Evolutionary conservation across 1,140 invertebrate species (phyloP).

Genomic region (Dinothrombium tinctorium): DNA sequence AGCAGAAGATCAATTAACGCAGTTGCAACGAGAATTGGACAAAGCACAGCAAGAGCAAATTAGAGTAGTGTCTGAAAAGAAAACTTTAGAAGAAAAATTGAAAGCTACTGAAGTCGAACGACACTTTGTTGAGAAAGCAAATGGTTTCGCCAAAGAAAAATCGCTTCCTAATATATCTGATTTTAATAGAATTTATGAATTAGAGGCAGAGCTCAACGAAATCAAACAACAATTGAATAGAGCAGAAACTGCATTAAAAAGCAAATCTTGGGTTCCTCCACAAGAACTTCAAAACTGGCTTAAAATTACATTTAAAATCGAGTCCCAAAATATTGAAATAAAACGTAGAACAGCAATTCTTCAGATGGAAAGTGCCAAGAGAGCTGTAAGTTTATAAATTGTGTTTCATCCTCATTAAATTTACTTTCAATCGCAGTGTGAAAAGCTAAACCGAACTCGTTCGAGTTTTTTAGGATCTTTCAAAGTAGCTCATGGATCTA

Average conservation of each 20-base stretch:
- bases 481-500: slow-evolving; percentile 75
- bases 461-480: slow-evolving; percentile 79
- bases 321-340: slow-evolving; percentile 59
- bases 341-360: slow-evolving; percentile 61
- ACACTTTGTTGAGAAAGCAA: neutral
- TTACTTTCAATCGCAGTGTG: slow-evolving; percentile 31
- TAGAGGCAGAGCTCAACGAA: slow-evolving; percentile 13
- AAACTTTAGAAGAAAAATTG: slow-evolving; percentile 47
- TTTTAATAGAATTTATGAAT: slow-evolving; percentile 3
- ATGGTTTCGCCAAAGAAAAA: neutral
- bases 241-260: slow-evolving; percentile 64
- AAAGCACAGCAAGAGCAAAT: slow-evolving; percentile 39
- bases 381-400: slow-evolving; percentile 25
- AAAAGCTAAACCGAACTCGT: slow-evolving; percentile 70
- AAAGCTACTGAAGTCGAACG: slow-evolving; percentile 29
- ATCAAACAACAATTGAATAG: slow-evolving; percentile 39
- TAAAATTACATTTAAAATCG: slow-evolving; percentile 77
- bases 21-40: slow-evolving; percentile 39
- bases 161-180: neutral
- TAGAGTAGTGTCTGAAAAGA: slow-evolving; percentile 48
- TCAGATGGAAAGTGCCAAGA: slow-evolving; percentile 60
- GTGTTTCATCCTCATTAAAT: neutral
- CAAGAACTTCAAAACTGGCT: slow-evolving; percentile 72
- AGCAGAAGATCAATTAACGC: slow-evolving; percentile 58
- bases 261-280: slow-evolving; percentile 61